Percentiles rank a stretch among this genome's conserved stretches.
phyloP scores from a whole-genome alignment of 2,113 vertebrate species.

The Ariopsis seemanni region DNA sequence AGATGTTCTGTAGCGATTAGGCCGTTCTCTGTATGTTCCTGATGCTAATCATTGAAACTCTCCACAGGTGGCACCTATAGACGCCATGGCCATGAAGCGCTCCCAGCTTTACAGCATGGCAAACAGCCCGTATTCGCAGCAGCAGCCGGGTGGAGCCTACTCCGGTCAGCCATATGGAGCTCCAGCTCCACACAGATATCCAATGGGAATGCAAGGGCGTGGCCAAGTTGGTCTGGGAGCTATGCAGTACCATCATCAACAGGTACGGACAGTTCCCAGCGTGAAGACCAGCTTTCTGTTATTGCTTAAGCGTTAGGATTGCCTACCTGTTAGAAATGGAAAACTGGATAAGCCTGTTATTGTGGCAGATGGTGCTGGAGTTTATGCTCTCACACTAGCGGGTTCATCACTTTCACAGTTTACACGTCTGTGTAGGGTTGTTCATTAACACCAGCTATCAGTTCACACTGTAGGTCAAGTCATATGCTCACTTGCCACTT shows the following conservation, averaged over 20 bases:
- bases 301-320: neutral
- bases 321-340: neutral
- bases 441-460: neutral
- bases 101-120: slow-evolving; percentile 87
- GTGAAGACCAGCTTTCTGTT: neutral
- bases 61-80: slow-evolving; percentile 83
- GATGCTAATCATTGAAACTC: slow-evolving; percentile 9
- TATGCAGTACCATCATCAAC: slow-evolving; percentile 91
- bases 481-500: too few species aligned
- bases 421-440: neutral
- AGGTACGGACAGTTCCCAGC: slow-evolving; percentile 69
- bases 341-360: neutral
- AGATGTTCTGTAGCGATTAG: neutral
- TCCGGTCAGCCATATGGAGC: slow-evolving; percentile 82
- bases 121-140: slow-evolving; percentile 83
- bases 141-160: slow-evolving; percentile 79
- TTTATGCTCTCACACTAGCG: neutral
- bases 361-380: neutral
- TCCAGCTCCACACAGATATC: slow-evolving; percentile 84
- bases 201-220: slow-evolving; percentile 83
- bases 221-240: slow-evolving; percentile 81
- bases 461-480: too few species aligned
- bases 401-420: neutral
- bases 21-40: neutral
- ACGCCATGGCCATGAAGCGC: slow-evolving; percentile 91